Conservation (phyloP, 2,888 invertebrate genomes). For the Calliphora vomitoria region DNA sequence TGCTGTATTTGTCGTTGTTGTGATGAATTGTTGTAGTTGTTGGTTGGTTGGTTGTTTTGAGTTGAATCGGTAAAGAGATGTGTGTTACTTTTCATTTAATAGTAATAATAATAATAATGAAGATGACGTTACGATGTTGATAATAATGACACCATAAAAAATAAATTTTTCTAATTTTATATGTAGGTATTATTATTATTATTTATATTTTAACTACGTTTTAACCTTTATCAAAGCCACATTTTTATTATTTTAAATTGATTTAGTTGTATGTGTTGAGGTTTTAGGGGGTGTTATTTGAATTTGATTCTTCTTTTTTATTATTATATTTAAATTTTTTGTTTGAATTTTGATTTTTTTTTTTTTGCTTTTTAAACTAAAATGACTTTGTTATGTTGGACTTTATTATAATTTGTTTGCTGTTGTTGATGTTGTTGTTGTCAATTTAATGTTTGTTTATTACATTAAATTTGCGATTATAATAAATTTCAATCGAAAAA, state of each 20-base stretch:
- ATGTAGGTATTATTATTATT: slow-evolving; percentile 26
- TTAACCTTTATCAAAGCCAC: slow-evolving; percentile 71
- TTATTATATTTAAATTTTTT: slow-evolving; percentile 43
- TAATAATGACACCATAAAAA: slow-evolving; percentile 56
- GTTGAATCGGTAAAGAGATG: slow-evolving; percentile 1
- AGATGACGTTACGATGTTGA: slow-evolving; percentile 11
- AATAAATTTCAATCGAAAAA: slow-evolving; percentile 57
- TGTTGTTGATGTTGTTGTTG: slow-evolving; percentile 21
- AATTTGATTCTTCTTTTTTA: slow-evolving; percentile 44
- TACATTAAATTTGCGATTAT: slow-evolving; percentile 56
- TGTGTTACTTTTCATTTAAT: slow-evolving; percentile 32
- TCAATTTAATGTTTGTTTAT: slow-evolving; percentile 35
- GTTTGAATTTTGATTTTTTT: slow-evolving; percentile 17
- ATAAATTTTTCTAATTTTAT: slow-evolving; percentile 17
- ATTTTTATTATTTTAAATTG: slow-evolving; percentile 68
- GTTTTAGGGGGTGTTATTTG: slow-evolving; percentile 55
- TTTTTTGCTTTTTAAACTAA: slow-evolving; percentile 46
- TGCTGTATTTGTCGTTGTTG: slow-evolving; percentile 35
- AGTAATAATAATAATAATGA: slow-evolving; percentile 18
- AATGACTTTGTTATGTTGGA: slow-evolving; percentile 57
- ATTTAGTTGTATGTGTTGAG: slow-evolving; percentile 42
- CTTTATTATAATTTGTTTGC: slow-evolving; percentile 28
- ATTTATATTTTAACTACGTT: slow-evolving; percentile 62
- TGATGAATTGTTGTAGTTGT: slow-evolving; percentile 38
- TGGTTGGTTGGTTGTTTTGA: neutral